phyloP scores from a whole-genome alignment of 2,888 invertebrate genomes.

The Pinctada fucata region DNA sequence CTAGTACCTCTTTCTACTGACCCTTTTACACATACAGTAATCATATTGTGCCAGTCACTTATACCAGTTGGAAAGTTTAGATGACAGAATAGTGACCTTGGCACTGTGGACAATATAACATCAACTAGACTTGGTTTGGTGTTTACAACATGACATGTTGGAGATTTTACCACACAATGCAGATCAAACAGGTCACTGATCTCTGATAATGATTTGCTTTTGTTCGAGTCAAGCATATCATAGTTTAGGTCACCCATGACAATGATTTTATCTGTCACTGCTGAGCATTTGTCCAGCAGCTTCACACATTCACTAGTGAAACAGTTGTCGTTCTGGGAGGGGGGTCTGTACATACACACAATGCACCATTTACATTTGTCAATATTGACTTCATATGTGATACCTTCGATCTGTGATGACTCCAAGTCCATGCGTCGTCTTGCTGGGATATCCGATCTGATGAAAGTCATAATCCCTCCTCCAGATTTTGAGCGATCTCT shows the following conservation, averaged over 20 bases:
- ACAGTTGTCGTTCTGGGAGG: background rate
- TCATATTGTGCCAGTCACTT: background rate
- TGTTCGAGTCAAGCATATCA: background rate
- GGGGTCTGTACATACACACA: conserved; percentile 13
- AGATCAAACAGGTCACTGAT: background rate
- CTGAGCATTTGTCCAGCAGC: background rate
- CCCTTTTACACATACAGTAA: background rate
- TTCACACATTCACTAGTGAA: background rate
- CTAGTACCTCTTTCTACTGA: background rate
- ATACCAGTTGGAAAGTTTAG: no score
- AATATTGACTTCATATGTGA: conserved; percentile 14
- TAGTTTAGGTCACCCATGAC: background rate
- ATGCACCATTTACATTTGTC: background rate
- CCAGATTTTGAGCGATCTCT: background rate
- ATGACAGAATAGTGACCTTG: no score
- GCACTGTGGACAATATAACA: no score
- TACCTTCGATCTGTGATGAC: background rate
- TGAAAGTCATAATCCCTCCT: conserved; percentile 9
- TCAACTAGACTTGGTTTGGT: background rate
- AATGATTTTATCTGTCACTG: background rate
- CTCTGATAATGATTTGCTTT: background rate
- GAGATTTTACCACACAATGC: background rate
- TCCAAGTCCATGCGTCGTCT: conserved; percentile 3
- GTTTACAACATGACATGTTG: background rate
- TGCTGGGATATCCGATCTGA: background rate